Evolutionary conservation across 2,888 invertebrate genomes (phyloP).

Genomic region (Pachymerium ferrugineum): DNA sequence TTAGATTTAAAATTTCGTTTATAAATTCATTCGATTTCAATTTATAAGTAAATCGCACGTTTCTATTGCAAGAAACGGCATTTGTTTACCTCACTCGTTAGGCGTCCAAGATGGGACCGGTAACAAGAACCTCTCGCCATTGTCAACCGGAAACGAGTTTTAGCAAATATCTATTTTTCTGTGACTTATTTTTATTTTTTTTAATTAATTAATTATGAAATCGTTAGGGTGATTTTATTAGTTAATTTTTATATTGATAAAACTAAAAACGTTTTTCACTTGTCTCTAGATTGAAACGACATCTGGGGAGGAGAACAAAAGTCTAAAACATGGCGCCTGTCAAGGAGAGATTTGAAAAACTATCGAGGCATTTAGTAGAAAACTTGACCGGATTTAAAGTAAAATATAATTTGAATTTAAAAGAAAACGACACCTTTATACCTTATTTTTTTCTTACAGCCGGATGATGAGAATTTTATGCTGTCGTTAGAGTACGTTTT

Average conservation of each 20-base stretch:
- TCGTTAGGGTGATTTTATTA: too few species aligned
- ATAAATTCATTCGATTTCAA: background rate
- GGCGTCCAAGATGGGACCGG: conserved; percentile 4
- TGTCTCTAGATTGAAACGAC: too few species aligned
- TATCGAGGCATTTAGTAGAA: background rate
- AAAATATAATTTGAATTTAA: too few species aligned
- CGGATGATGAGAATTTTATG: background rate
- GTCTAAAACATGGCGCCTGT: background rate
- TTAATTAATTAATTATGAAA: background rate
- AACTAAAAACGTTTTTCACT: background rate
- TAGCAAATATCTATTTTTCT: background rate
- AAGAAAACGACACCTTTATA: background rate
- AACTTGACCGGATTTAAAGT: background rate
- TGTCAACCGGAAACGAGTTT: background rate
- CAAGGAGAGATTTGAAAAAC: background rate
- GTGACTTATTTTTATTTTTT: background rate
- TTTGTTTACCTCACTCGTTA: background rate
- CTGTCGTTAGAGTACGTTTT: background rate
- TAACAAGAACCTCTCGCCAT: background rate
- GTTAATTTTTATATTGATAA: background rate
- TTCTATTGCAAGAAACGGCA: background rate
- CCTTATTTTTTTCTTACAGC: background rate
- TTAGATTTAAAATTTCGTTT: background rate
- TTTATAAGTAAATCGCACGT: background rate
- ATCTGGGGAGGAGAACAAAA: too few species aligned